Conservation (phyloP, 1,140 invertebrate genomes). For the Euschistus heros region DNA sequence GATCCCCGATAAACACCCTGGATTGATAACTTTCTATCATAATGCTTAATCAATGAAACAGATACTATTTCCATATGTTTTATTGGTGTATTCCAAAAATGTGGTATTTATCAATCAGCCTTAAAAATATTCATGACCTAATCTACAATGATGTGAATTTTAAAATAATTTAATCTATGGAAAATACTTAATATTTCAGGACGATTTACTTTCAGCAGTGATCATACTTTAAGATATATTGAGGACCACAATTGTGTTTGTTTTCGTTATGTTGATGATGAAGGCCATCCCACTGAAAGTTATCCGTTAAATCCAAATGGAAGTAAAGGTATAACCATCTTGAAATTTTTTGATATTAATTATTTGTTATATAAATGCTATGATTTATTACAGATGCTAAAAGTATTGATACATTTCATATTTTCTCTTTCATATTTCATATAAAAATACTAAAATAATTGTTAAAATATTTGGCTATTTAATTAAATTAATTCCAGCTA, state of each 20-base stretch:
- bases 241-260: slow-evolving; percentile 53
- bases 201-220: slow-evolving; percentile 43
- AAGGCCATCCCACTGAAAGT: slow-evolving; percentile 55
- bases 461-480: no score
- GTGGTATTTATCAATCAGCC: no score
- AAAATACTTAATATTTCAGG: slow-evolving; percentile 34
- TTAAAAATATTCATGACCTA: no score
- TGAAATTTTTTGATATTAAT: neutral
- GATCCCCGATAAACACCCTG: neutral
- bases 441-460: no score
- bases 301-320: slow-evolving; percentile 96
- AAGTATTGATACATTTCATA: no score
- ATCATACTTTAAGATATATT: slow-evolving; percentile 44
- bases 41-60: neutral
- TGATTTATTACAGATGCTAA: no score
- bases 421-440: no score
- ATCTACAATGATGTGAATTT: no score
- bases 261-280: slow-evolving; percentile 75
- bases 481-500: no score
- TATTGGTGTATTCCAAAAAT: no score
- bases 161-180: no score
- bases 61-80: no score
- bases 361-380: neutral
- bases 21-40: neutral
- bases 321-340: slow-evolving; percentile 45